Evolutionary conservation across 2,797 vertebrate species (phyloP), one percentile per base, ranked within the genome.

Genomic region (Micrastur ruficollis): DNA sequence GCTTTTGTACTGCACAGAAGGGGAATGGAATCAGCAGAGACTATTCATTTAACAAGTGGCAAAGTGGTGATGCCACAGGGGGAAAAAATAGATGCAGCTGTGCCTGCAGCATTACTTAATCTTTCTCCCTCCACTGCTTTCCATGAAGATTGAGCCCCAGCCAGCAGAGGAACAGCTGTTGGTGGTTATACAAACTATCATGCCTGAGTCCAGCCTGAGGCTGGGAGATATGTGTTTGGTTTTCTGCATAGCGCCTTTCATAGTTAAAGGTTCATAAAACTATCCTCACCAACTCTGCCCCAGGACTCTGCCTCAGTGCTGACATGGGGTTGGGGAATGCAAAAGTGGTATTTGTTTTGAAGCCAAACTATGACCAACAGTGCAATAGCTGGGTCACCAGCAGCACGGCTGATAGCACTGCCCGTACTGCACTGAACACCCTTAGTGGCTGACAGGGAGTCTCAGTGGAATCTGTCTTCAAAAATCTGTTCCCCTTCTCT

Each of bases 61-160:
- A 95, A 93, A 95, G 80, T 63, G 66, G 84, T 80, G 67, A 89
- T 97, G 94, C 96, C 91, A 95, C 68, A 40, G 86, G 94, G 94
- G 75, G 76, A 3, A 53, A 67, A 94, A 96, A 90, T 75, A 95
- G 93, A 90, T 84, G 94, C 90, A 95, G 89, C 88, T 84, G 86
- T 90, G 97, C 93, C 94, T 96, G 86, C 80, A 97, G 95, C 93
- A 74, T 79, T 92, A 79, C 91, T 95, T 96, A 96, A 95, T 96
- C 87, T 86, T 93, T 96, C 87, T 97, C 63, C 76, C 91, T 96
- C 94, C 90, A 81, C 86, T 94, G 94, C 91, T 79, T 91, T 84
- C 89, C 80, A 84, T 66, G 66, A 90, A 95, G 94, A 97, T 50
- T 93, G 93, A 97, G 93, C 75, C 84, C 76, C 81, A 94, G 95